Base-by-base conservation (phyloP, 2,888 invertebrate genomes). In the Pyralis farinalis region DNA sequence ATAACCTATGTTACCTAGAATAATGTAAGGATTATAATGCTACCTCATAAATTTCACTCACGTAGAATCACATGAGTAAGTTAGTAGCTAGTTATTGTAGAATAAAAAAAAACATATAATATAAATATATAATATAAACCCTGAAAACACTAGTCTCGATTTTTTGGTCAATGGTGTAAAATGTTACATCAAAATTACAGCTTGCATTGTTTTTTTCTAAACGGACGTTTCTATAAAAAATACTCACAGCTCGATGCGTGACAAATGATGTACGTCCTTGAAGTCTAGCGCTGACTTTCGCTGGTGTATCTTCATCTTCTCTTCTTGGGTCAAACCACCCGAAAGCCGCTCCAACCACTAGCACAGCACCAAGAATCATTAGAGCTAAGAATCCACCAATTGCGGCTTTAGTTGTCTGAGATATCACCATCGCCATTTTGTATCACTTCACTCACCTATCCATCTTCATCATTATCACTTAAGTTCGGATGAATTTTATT, bases 341-440 rank as follows among this genome's bases (percentile, higher is more conserved):
- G 11, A 87, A 81, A 0, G 85, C 87, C 1, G 79, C 85, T 0
- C 87, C 88, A 1, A 87, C 87, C 40, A 85, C 84, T 42, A 88
- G 46, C 9, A 87, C 86, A 34, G 87, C 88, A 12, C 86, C 88
- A 8, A 88, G 62, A 36, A 87, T 78, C 87, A 88, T 88, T 56
- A 88, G 59, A 7, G 84, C 87, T 36, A 88, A 51, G 50, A 87
- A 80, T 6, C 85, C 87, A 40, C 79, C 87, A 42, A 88, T 87
- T 36, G 85, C 87, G 42, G 82, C 87, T 62, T 88, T 88, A 37
- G 88, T 88, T 49, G 88, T 80, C 47, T 85, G 86, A 40, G 88
- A 88, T 75, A 88, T 85, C 46, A 87, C 88, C 87, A 88, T 88
- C 59, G 88, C 88, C 88, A 88, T 88, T 54, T 77, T 84, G 68